Base-by-base conservation (phyloP, 2,888 invertebrate species). In the Dryobota labecula region DNA sequence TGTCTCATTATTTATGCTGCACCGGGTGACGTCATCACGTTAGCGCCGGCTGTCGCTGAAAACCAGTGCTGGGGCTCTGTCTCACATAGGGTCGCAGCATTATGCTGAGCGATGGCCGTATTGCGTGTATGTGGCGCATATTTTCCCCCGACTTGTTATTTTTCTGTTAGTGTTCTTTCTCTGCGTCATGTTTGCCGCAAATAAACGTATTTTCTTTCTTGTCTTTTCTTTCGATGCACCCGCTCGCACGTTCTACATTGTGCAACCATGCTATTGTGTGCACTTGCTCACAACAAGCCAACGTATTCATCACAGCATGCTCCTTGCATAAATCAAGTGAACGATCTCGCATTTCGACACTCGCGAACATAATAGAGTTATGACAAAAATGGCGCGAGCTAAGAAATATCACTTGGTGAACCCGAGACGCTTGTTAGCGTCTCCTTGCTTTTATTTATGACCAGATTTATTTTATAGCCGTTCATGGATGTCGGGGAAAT, bases 351-450 rank as follows among this genome's bases (percentile, higher is more conserved):
- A 93, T 95, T 95, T 94, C 94, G 93, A 93, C 93, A 93, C 92
- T 92, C 90, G 87, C 91, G 87, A 90, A 89, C 91, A 93, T 95
- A 95, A 95, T 95, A 91, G 94, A 95, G 94, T 95, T 94, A 95
- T 95, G 93, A 94, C 93, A 94, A 94, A 95, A 95, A 95, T 94
- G 94, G 94, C 92, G 84, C 87, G 86, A 87, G 90, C 89, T 88
- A 91, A 95, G 95, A 95, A 94, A 95, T 96, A 96, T 96, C 90
- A 93, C 93, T 94, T 91, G 93, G 92, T 90, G 94, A 96, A 96
- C 93, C 94, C 94, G 95, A 96, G 94, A 95, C 93, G 94, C 96
- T 96, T 96, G 96, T 96, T 96, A 96, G 96, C 94, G 94, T 91
- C 95, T 93, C 89, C 91, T 86, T 87, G 89, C 87, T 90, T 94